phyloP scores from a whole-genome alignment of 2,888 invertebrate species.

The Cabera pusaria region DNA sequence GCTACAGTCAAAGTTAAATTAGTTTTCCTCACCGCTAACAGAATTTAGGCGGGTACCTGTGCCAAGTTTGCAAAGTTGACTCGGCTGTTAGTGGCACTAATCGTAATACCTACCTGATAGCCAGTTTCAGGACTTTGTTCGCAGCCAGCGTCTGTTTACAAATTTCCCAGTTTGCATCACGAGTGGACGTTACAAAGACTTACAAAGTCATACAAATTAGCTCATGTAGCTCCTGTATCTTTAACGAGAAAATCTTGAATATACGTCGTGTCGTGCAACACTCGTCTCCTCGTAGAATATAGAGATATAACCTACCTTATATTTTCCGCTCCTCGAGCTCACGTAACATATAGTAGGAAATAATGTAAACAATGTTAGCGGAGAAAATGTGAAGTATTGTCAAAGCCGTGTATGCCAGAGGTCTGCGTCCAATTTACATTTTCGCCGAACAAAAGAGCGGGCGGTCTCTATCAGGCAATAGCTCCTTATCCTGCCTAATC shows the following conservation, averaged over 20 bases:
- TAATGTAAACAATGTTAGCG: slow-evolving; percentile 36
- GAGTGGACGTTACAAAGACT: background rate
- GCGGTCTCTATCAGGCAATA: slow-evolving; percentile 45
- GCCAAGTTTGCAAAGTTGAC: slow-evolving; percentile 34
- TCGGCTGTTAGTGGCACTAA: slow-evolving; percentile 26
- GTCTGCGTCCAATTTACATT: slow-evolving; percentile 54
- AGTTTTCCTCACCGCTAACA: slow-evolving; percentile 49
- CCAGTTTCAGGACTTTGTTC: slow-evolving; percentile 13
- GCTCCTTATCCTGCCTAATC: slow-evolving; percentile 54
- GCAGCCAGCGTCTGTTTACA: slow-evolving; percentile 5
- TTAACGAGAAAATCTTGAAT: slow-evolving; percentile 11
- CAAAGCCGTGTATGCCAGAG: slow-evolving; percentile 27
- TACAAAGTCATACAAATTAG: slow-evolving; percentile 1
- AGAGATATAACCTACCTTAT: slow-evolving; percentile 26
- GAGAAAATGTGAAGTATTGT: slow-evolving; percentile 32
- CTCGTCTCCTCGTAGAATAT: slow-evolving; percentile 19
- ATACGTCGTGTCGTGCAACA: slow-evolving; percentile 4
- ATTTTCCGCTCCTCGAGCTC: slow-evolving; percentile 29
- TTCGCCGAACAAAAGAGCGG: slow-evolving; percentile 46
- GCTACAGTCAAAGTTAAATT: slow-evolving; percentile 56
- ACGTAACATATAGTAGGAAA: slow-evolving; percentile 33
- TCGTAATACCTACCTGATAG: slow-evolving; percentile 26
- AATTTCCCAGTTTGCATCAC: slow-evolving; percentile 1
- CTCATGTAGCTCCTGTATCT: background rate
- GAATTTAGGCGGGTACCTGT: slow-evolving; percentile 47